A percentile compares a stretch with the other conserved stretches of the same genome.
phyloP scores from a whole-genome alignment of 2,888 invertebrate genomes.

The Craniophora ligustri region DNA sequence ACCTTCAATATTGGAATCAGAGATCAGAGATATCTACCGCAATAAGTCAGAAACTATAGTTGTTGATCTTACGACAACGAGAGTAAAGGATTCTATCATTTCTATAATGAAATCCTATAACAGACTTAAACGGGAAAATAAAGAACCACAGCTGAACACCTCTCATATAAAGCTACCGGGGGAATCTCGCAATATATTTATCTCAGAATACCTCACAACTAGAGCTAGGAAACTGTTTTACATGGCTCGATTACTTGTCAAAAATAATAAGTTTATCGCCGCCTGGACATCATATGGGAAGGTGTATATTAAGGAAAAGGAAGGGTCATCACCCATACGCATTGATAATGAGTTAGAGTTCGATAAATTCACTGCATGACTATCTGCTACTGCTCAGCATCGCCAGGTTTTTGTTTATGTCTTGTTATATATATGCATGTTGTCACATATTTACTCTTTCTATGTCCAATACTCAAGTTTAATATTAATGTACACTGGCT shows the following conservation, averaged over 20 bases:
- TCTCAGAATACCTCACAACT: conserved; percentile 22
- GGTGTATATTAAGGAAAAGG: conserved; percentile 23
- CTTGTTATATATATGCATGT: neutral
- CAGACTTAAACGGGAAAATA: conserved; percentile 23
- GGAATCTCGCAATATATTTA: conserved; percentile 14
- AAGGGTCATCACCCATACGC: conserved; percentile 13
- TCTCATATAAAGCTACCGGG: conserved; percentile 24
- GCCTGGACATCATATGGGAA: conserved; percentile 36
- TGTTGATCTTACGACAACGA: conserved; percentile 12
- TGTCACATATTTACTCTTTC: neutral
- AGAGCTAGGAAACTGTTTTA: conserved; percentile 15
- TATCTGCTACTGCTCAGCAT: neutral
- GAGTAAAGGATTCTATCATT: conserved; percentile 11
- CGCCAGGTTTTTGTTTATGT: neutral
- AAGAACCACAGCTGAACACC: conserved; percentile 22
- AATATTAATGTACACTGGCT: too few species aligned
- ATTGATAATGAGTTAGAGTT: conserved; percentile 13
- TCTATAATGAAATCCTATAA: conserved; percentile 3
- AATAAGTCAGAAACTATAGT: conserved; percentile 22
- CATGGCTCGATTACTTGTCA: conserved; percentile 15
- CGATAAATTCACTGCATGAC: conserved; percentile 17
- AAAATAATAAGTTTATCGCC: conserved; percentile 20
- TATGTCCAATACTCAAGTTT: too few species aligned
- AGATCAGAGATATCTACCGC: conserved; percentile 33
- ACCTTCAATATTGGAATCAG: conserved; percentile 14